Conservation (phyloP, 2,888 invertebrate species). For the Prosapia bicincta region DNA sequence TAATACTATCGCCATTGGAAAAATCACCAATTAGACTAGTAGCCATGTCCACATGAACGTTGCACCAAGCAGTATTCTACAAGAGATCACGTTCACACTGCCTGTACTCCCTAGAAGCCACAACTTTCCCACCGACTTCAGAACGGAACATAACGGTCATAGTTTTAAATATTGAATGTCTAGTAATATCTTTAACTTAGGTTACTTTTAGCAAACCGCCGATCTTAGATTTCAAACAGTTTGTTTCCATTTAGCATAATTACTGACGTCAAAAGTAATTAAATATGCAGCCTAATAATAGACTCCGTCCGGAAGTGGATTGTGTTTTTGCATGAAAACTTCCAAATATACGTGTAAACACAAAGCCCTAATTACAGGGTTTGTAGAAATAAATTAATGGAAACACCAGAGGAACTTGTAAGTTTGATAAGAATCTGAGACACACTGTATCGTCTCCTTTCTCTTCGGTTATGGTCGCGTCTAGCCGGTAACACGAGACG, state of each 20-base stretch:
- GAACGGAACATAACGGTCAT: no score
- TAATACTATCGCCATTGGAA: no score
- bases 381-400: neutral
- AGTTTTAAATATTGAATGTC: no score
- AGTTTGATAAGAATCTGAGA: neutral
- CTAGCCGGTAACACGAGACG: no score
- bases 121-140: no score
- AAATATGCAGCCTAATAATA: neutral
- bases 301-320: neutral
- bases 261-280: neutral
- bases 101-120: no score
- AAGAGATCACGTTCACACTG: no score
- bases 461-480: neutral
- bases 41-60: no score
- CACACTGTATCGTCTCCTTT: neutral
- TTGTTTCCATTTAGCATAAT: neutral
- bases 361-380: neutral
- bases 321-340: neutral
- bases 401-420: neutral
- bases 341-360: neutral
- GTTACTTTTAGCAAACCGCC: no score
- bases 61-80: no score
- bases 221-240: neutral
- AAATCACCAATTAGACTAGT: no score
- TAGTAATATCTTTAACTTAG: no score